phyloP scores from a whole-genome alignment of 2,797 vertebrate genomes.

The Labeo calbasu region DNA sequence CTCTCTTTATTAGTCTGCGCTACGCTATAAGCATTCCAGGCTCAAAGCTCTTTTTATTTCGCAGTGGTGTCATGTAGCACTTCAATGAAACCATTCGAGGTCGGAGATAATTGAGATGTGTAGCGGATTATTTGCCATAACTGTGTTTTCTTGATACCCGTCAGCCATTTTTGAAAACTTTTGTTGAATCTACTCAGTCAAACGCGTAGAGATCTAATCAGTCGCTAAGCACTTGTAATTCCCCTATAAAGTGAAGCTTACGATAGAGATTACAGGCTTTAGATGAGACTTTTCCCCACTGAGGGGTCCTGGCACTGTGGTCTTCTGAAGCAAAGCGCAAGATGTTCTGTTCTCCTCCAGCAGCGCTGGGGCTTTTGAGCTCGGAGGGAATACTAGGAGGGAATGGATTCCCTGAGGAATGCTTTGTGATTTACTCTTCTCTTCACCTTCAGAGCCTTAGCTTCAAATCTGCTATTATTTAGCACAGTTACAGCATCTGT shows the following conservation, averaged over 20 bases:
- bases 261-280: conserved; percentile 68
- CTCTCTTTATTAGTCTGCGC: conserved; percentile 39
- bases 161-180: conserved; percentile 16
- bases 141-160: conserved; percentile 22
- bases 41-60: conserved; percentile 25
- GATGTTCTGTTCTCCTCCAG: conserved; percentile 53
- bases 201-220: conserved; percentile 62
- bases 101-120: conserved; percentile 47
- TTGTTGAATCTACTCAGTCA: conserved; percentile 49
- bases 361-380: conserved; percentile 33
- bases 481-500: conserved; percentile 21
- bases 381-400: conserved; percentile 31
- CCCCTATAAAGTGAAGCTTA: conserved; percentile 66
- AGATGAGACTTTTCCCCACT: conserved; percentile 62
- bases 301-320: conserved; percentile 46
- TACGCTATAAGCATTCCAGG: conserved; percentile 27
- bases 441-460: conserved; percentile 41
- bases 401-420: conserved; percentile 44
- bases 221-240: conserved; percentile 68
- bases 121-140: conserved; percentile 35
- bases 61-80: conserved; percentile 29
- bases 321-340: conserved; percentile 50
- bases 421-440: conserved; percentile 54
- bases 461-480: conserved; percentile 23
- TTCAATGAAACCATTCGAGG: conserved; percentile 18